A percentile compares a stretch with the other conserved stretches of the same genome.
Conservation (phyloP, 2,113 vertebrate genomes). For the Dendropsophus ebraccatus region DNA sequence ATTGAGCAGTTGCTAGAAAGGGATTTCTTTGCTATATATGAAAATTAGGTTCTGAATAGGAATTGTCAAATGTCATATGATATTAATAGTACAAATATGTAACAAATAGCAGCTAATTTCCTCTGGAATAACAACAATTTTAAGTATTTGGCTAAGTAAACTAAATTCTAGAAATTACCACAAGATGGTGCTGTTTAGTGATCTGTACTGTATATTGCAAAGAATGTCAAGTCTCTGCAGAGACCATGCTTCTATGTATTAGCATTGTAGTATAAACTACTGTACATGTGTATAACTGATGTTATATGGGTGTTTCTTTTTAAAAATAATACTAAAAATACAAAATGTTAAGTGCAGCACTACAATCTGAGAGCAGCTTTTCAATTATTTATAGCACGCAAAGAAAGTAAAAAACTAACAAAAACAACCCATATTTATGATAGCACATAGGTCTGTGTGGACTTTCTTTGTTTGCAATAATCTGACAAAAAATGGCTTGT, state of each 20-base stretch:
- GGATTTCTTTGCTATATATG: too few relatives aligned
- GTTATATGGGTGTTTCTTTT: background rate
- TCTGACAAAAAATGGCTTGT: too few relatives aligned
- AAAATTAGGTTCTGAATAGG: background rate
- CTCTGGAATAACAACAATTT: background rate
- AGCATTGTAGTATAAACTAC: background rate
- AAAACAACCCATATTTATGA: too few relatives aligned
- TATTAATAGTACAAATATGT: background rate
- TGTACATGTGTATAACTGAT: background rate
- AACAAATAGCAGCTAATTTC: background rate
- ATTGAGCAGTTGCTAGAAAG: background rate
- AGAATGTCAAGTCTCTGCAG: background rate
- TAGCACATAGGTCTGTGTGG: too few relatives aligned
- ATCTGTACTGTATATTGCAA: background rate
- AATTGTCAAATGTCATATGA: background rate
- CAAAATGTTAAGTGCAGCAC: too few relatives aligned
- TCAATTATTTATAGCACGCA: background rate
- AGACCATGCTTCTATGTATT: background rate
- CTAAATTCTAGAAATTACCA: background rate
- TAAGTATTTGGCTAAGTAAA: background rate
- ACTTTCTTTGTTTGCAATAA: too few relatives aligned
- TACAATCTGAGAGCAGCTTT: too few relatives aligned
- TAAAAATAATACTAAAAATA: too few relatives aligned
- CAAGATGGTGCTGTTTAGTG: slow-evolving; percentile 29
- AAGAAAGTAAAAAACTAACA: background rate